phyloP scores from a whole-genome alignment of 2,888 invertebrate species.

The Drosophila antonietae region DNA sequence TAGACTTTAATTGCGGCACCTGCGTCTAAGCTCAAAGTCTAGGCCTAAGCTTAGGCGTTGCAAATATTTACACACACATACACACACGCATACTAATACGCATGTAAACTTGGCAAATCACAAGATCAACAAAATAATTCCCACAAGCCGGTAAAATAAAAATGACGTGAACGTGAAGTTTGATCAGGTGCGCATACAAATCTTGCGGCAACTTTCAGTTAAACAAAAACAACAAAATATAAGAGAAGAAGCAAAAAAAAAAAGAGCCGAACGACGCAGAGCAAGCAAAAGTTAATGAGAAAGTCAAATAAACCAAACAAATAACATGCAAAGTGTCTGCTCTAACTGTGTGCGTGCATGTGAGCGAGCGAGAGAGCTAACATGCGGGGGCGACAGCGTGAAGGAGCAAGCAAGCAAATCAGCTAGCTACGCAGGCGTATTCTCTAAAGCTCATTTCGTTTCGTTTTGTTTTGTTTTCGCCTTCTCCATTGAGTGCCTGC shows the following conservation, averaged over 20 bases:
- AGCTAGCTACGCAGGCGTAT: constrained; percentile 71
- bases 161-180: constrained; percentile 76
- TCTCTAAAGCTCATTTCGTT: constrained; percentile 62
- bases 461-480: constrained; percentile 14
- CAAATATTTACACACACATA: not conserved
- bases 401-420: constrained; percentile 23
- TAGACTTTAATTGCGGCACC: constrained; percentile 69
- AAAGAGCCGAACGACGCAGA: constrained; percentile 45
- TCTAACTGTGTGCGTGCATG: constrained; percentile 27
- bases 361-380: constrained; percentile 4
- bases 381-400: constrained; percentile 26
- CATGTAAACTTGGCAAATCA: constrained; percentile 59
- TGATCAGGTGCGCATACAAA: constrained; percentile 79
- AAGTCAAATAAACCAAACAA: constrained; percentile 79
- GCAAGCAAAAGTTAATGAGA: constrained; percentile 79
- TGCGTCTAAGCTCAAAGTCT: constrained; percentile 32
- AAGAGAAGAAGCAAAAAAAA: constrained; percentile 25
- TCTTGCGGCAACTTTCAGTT: constrained; percentile 75
- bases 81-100: not conserved
- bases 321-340: constrained; percentile 72
- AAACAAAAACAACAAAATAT: constrained; percentile 47
- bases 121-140: constrained; percentile 64
- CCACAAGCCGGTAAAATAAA: constrained; percentile 68
- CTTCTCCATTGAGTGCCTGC: constrained; percentile 23
- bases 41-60: constrained; percentile 34